These are phyloP conservation scores for Calosoma granatense DNA, from an alignment of 1,140 invertebrate genomes.

Conservation along the genomic window DNA sequence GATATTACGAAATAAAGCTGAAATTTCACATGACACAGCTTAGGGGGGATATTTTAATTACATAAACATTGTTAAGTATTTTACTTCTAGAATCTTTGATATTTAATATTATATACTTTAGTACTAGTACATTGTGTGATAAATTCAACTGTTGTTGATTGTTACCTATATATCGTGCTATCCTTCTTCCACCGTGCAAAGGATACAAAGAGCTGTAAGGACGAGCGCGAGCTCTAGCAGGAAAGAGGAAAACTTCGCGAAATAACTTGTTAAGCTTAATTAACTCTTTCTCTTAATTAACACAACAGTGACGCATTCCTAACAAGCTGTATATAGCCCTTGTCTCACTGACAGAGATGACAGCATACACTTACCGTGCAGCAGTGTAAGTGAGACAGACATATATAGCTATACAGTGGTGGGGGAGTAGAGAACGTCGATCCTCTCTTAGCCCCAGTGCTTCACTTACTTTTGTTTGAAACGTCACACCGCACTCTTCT, in stretches of 20 bases:
- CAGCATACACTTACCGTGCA: conserved; percentile 11
- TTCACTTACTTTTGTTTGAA: conserved; percentile 20
- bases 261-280: conserved; percentile 33
- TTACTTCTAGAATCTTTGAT: too few species aligned
- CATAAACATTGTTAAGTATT: too few species aligned
- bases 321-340: conserved; percentile 20
- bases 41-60: too few species aligned
- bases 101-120: too few species aligned
- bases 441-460: conserved; percentile 2
- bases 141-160: too few species aligned
- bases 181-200: neutral
- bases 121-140: too few species aligned
- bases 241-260: conserved; percentile 25
- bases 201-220: neutral
- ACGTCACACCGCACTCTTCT: conserved; percentile 19
- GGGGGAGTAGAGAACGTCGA: neutral
- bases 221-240: neutral
- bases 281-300: conserved; percentile 33
- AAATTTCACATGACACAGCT: too few species aligned
- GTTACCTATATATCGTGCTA: too few species aligned
- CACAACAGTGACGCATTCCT: conserved; percentile 30
- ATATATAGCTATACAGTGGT: too few species aligned
- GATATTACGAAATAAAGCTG: too few species aligned
- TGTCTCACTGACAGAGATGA: conserved; percentile 11
- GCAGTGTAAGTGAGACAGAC: neutral